Base-by-base conservation (phyloP, 2,797 vertebrate species). In the Mus spretus region DNA sequence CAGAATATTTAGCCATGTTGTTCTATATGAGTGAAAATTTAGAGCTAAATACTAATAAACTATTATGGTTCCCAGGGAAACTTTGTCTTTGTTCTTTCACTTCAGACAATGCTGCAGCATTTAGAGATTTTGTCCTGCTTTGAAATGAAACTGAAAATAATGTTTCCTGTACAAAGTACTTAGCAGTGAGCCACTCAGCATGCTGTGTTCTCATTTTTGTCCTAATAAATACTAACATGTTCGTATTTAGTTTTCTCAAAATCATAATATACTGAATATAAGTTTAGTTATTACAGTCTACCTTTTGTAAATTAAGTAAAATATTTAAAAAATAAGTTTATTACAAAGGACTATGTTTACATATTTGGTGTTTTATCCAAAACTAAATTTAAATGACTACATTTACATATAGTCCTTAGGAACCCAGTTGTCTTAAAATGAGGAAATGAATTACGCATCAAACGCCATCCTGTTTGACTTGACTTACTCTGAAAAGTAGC, bases 361-460 rank as follows among this genome's bases (percentile, higher is more conserved):
- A 90, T 61, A 90, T 87, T 65, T 79, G 80, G 20, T 80, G 89
- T 94, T 95, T 74, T 89, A 31, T 50, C 34, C 84, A 53, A 24
- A n/a, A 89, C 47, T 88, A 93, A 89, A 91, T 89, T 93, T 59
- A 88, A 79, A 17, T 88, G 59, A 47, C 55, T 90, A 47, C 61
- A 59, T 82, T 78, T 50, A 93, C 6, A 77, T 7, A 72, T 0
- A 78, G 31, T 67, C 31, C 26, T 89, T 61, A 96, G 85, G 40
- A 89, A 77, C 1, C 3, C 14, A 89, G 74, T 87, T 53, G 83
- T 81, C 88, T 86, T 91, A 89, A 91, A 94, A 95, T 34, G 19
- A 95, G 3, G 53, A 67, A 94, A 28, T 50, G 34, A 90, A 92
- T 87, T 77, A 94, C 75, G 90, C 88, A 82, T 34, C 37, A 97